Evolutionary conservation across 2,113 vertebrate genomes (phyloP).

Genomic region (Chamaea fasciata): DNA sequence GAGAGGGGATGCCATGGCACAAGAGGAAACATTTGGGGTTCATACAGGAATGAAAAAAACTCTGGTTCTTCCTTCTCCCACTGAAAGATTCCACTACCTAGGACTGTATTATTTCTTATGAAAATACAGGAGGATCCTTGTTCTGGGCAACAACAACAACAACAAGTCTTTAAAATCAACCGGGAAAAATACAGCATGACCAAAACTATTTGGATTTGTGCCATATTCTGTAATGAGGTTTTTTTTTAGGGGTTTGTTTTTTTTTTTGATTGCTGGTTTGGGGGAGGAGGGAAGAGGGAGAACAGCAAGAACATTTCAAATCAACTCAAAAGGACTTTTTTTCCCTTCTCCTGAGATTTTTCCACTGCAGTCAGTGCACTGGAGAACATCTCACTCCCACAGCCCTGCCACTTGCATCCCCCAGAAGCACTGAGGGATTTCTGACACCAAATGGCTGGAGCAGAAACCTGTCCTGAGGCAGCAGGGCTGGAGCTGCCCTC

Average conservation of each 20-base stretch:
- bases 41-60: neutral
- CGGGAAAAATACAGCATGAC: neutral
- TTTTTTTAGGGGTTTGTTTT: neutral
- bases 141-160: neutral
- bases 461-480: neutral
- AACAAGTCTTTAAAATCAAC: neutral
- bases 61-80: neutral
- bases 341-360: neutral
- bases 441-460: neutral
- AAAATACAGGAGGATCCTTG: neutral
- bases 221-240: neutral
- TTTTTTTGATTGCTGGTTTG: neutral
- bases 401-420: neutral
- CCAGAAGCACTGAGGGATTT: neutral
- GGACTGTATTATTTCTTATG: neutral
- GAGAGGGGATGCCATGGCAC: neutral
- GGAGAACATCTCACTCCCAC: neutral
- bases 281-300: neutral
- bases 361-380: rapidly evolving
- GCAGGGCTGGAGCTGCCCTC: rapidly evolving
- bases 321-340: neutral
- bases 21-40: neutral
- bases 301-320: neutral
- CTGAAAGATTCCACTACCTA: neutral
- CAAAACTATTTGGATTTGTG: neutral